These are phyloP conservation scores for Nothoprocta perdicaria DNA, from an alignment of 2,113 vertebrate genomes.

Conservation along the genomic window DNA sequence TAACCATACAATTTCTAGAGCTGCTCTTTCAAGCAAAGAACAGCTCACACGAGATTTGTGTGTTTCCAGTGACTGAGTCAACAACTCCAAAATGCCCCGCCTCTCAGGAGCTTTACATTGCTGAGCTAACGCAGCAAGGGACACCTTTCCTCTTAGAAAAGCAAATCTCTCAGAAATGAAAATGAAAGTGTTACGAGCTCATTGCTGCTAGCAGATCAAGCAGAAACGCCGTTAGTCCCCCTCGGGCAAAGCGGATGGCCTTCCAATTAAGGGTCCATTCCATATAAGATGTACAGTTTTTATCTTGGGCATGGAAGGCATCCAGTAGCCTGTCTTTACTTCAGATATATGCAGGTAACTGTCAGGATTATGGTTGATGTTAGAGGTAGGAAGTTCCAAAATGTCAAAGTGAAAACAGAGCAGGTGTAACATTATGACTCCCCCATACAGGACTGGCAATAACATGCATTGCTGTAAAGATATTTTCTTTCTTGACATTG, in stretches of 20 bases:
- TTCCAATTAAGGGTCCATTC: conserved; percentile 34
- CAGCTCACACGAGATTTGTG: neutral
- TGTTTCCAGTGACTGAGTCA: neutral
- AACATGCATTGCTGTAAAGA: neutral
- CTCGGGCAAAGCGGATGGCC: conserved; percentile 26
- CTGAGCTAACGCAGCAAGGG: conserved; percentile 13
- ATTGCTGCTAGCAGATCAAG: neutral
- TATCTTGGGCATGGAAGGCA: neutral
- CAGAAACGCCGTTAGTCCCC: conserved; percentile 21
- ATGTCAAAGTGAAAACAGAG: neutral
- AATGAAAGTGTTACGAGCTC: conserved; percentile 19
- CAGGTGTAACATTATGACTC: neutral
- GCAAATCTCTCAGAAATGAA: conserved; percentile 23
- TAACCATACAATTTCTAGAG: neutral
- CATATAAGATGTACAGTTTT: neutral
- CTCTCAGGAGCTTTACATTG: neutral
- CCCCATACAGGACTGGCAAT: fast-evolving
- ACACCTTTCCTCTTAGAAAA: neutral
- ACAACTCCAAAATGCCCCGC: neutral
- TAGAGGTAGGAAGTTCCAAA: neutral
- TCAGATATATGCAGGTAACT: neutral
- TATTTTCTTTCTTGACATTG: neutral
- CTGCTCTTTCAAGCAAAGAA: neutral
- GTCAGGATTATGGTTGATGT: neutral
- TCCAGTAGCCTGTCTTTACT: neutral